Conservation (phyloP, 2,888 invertebrate genomes). For the Autographa pulchrina region DNA sequence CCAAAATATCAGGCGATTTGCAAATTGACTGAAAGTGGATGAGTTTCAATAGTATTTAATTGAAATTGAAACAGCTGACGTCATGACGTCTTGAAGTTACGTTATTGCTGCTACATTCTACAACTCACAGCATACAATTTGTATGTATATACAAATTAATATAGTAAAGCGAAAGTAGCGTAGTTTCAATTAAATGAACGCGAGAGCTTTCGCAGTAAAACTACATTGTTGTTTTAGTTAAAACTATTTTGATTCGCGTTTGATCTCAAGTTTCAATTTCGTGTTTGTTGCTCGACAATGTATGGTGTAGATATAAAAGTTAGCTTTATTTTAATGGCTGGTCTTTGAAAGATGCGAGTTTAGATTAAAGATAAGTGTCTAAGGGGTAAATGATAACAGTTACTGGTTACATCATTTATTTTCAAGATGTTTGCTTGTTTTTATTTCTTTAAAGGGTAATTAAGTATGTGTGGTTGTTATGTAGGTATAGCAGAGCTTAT, state of each 20-base stretch:
- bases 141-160: constrained; percentile 39
- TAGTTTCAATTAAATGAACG: constrained; percentile 49
- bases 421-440: too few relatives aligned
- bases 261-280: constrained; percentile 33
- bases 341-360: too few relatives aligned
- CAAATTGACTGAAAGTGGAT: too few relatives aligned
- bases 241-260: constrained; percentile 50
- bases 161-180: constrained; percentile 23
- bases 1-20: too few relatives aligned
- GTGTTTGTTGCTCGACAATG: constrained; percentile 35
- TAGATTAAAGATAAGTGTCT: neutral
- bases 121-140: neutral
- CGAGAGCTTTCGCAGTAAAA: constrained; percentile 34
- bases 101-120: neutral
- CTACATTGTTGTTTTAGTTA: constrained; percentile 47
- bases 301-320: constrained; percentile 13
- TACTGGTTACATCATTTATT: too few relatives aligned
- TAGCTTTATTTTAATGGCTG: neutral
- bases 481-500: too few relatives aligned
- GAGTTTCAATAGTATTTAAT: too few relatives aligned
- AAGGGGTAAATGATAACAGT: too few relatives aligned
- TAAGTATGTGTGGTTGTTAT: too few relatives aligned
- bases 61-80: neutral
- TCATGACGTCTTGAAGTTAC: neutral
- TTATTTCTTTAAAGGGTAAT: too few relatives aligned